Evolutionary conservation across 53 echinoderm and acorn worm genomes (phyloP).

Genomic region (Echinometra lucunter): DNA sequence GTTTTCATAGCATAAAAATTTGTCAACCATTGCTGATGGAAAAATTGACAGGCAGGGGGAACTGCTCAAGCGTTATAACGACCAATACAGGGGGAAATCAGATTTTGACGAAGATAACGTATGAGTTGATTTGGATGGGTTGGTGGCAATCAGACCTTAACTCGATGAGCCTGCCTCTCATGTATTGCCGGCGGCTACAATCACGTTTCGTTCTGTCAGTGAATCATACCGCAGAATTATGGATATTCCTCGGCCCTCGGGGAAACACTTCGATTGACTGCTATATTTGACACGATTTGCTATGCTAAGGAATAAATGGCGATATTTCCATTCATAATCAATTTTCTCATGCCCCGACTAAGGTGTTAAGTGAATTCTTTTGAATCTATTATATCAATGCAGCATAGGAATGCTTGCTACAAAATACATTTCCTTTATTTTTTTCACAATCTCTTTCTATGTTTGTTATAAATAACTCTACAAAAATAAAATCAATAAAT

Average conservation of each 20-base stretch:
- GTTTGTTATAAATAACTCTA: background rate
- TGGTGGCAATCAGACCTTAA: constrained; percentile 64
- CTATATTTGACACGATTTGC: constrained; percentile 59
- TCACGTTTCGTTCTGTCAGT: constrained; percentile 57
- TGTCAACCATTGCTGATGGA: constrained; percentile 31
- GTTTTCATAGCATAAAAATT: constrained; percentile 42
- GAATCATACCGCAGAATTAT: constrained; percentile 68
- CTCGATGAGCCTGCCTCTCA: constrained; percentile 65
- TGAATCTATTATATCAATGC: background rate
- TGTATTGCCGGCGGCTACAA: constrained; percentile 66
- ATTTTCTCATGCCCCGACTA: constrained; percentile 3
- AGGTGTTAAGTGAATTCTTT: background rate
- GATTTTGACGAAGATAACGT: constrained; percentile 67
- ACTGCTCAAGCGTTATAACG: constrained; percentile 56
- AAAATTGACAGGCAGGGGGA: constrained; percentile 50
- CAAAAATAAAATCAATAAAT: background rate
- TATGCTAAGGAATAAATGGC: constrained; percentile 55
- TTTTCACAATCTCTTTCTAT: background rate
- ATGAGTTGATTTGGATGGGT: constrained; percentile 48
- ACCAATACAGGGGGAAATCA: constrained; percentile 65
- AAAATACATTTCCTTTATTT: background rate
- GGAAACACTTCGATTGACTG: constrained; percentile 54
- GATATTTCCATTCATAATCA: constrained; percentile 67
- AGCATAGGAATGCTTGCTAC: background rate
- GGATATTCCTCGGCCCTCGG: constrained; percentile 50